Evolutionary conservation across 2,113 vertebrate species (phyloP), one percentile per base, ranked within the genome.

Genomic region (Mormoops blainvillei): DNA sequence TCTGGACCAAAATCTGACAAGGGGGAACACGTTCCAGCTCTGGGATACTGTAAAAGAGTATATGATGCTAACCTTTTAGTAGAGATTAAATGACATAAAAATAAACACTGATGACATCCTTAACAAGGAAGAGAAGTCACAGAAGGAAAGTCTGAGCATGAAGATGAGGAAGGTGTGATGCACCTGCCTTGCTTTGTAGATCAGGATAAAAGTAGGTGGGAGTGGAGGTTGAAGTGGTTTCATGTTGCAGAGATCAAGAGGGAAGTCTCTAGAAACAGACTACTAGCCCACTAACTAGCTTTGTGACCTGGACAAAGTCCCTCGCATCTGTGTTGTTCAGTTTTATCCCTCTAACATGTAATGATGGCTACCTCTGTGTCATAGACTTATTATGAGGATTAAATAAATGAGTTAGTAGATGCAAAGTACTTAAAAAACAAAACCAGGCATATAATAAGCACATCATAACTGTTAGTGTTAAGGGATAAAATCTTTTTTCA

Each of bases 361-460:
- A 31, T 18, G 26, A 58, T 48, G 1, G 33, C 38, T 54, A n/a
- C 36, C 61, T 93, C 33, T 56, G 26, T 45, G 54, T 94, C 61
- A 3, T 68, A 33, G 36, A 45, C 52, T 77, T 67, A 5, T 61
- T 67, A 58, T 3, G 5, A 77, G 31, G 2, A 45, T 63, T 77
- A 70, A 76, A 50, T 76, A 65, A 80, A 56, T 81, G 41, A 63
- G 63, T 87, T 65, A 70, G 81, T 26, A 38, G 36, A n/a, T 12
- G n/a, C 33, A n/a, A 94, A 80, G 22, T 12, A 45, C 56, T 88
- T 68, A 43, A 91, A 43, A 91, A 52, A 63, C 63, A 73, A 63
- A 16, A 18, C 36, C 26, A 74, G n/a, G 2, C 87, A 65, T 31
- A 4, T 41, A 56, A 20, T 22, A 50, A 61, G 26, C 28, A n/a